Percentiles rank a stretch among this genome's conserved stretches.
Conservation (phyloP, 2,888 invertebrate species). For the Callosobruchus maculatus region DNA sequence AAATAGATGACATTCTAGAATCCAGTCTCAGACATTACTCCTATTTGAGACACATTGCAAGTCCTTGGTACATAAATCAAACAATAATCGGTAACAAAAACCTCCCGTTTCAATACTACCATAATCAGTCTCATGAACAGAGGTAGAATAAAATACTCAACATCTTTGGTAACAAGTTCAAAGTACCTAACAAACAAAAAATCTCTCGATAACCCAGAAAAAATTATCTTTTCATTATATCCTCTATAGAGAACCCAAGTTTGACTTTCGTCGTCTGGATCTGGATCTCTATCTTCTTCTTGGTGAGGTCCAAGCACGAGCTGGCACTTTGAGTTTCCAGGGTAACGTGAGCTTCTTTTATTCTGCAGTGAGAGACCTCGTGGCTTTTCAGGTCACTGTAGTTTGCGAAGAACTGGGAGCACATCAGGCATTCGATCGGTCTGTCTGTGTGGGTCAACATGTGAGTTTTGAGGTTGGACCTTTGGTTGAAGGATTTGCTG, state of each 20-base stretch:
- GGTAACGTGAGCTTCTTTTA: constrained; percentile 18
- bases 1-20: too few relatives aligned
- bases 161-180: constrained; percentile 20
- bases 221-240: constrained; percentile 79
- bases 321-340: constrained; percentile 22
- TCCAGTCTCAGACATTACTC: not conserved
- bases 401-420: constrained; percentile 40
- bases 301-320: constrained; percentile 39
- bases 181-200: constrained; percentile 1
- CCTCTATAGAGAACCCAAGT: constrained; percentile 81
- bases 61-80: not conserved
- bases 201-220: not conserved
- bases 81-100: not conserved
- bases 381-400: constrained; percentile 43
- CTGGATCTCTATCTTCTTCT: constrained; percentile 17
- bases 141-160: constrained; percentile 20
- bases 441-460: constrained; percentile 81
- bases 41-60: not conserved
- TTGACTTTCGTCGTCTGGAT: constrained; percentile 49
- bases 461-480: constrained; percentile 88
- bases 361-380: constrained; percentile 13
- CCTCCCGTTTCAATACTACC: constrained; percentile 1
- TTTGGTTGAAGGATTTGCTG: constrained; percentile 85
- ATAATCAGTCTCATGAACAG: constrained; percentile 8
- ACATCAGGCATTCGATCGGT: constrained; percentile 40